Conservation (phyloP, 23 tunicate species). For the Ciona savignyi region DNA sequence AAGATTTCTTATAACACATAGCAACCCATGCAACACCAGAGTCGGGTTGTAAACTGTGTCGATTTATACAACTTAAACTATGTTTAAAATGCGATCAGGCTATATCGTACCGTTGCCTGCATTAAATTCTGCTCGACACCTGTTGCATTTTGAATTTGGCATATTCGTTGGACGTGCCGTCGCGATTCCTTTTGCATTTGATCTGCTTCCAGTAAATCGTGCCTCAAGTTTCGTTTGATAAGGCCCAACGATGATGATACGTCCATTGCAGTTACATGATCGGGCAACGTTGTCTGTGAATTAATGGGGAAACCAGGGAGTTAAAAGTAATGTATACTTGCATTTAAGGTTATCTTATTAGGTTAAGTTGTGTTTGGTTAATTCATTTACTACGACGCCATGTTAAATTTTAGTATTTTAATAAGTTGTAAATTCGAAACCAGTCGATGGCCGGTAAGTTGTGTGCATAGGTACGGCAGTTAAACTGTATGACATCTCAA, state of each 20-base stretch:
- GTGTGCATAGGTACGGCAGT: no score
- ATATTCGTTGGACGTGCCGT: not conserved
- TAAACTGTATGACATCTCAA: no score
- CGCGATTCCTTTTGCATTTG: not conserved
- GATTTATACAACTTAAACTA: not conserved
- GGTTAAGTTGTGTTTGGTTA: no score
- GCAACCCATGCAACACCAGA: not conserved
- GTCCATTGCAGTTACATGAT: not conserved
- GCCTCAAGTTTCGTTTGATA: not conserved
- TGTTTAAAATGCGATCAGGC: not conserved
- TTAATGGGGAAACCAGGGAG: no score
- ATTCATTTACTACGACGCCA: no score
- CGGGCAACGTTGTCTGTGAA: not conserved
- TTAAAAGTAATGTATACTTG: no score
- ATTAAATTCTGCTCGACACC: not conserved
- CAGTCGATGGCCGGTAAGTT: no score
- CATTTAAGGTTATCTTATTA: no score
- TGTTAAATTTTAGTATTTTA: no score
- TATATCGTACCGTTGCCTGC: not conserved
- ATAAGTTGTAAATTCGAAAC: no score
- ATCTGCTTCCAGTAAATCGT: not conserved
- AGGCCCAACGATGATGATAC: not conserved
- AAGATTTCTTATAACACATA: not conserved
- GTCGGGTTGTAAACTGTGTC: not conserved
- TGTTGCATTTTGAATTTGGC: not conserved